Evolutionary conservation across 2,888 invertebrate genomes (phyloP).

Genomic region (Cheilosia vernalis): DNA sequence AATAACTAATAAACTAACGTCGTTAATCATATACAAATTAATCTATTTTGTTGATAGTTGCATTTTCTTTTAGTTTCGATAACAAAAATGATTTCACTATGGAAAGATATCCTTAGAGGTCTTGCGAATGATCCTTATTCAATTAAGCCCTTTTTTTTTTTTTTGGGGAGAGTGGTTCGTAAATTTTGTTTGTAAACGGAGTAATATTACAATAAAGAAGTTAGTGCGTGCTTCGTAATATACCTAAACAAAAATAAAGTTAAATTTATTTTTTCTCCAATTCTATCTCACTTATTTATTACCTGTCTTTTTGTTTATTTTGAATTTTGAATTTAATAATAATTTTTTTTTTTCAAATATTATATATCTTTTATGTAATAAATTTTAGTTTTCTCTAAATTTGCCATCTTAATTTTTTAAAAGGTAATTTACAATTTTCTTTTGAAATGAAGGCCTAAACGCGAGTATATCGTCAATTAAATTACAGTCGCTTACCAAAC

Average conservation of each 20-base stretch:
- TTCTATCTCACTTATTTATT: constrained; percentile 44
- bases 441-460: constrained; percentile 88
- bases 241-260: constrained; percentile 37
- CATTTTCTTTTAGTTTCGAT: not conserved
- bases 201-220: constrained; percentile 11
- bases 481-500: constrained; percentile 83
- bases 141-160: not conserved
- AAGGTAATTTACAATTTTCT: constrained; percentile 84
- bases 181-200: constrained; percentile 5
- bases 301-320: constrained; percentile 49
- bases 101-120: constrained; percentile 5
- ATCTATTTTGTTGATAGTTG: constrained; percentile 15
- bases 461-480: constrained; percentile 87
- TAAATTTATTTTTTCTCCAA: constrained; percentile 44
- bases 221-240: constrained; percentile 43
- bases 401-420: constrained; percentile 84
- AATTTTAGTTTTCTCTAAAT: constrained; percentile 78
- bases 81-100: constrained; percentile 14
- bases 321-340: constrained; percentile 68
- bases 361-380: constrained; percentile 75
- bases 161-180: constrained; percentile 32
- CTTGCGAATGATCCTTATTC: constrained; percentile 23
- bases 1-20: constrained; percentile 29
- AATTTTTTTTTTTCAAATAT: constrained; percentile 72
- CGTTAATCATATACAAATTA: constrained; percentile 16